A percentile compares a stretch with the other conserved stretches of the same genome.
phyloP scores from a whole-genome alignment of 2,113 vertebrate species.

The Tetrax tetrax region DNA sequence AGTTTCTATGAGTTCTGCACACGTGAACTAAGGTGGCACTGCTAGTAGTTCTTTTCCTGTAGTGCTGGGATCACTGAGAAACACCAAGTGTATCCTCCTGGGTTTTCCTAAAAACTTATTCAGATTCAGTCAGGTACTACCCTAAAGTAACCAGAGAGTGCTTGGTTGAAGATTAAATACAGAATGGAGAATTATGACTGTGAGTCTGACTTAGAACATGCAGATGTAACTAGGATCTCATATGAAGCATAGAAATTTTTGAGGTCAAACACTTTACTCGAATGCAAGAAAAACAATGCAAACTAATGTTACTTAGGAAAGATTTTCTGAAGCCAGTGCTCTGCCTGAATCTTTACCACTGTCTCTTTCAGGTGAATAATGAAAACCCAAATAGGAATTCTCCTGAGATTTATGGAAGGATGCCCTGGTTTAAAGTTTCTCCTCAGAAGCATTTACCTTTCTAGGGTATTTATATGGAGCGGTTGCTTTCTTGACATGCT shows the following conservation, averaged over 20 bases:
- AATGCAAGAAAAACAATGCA: neutral
- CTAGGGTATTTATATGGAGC: conserved; percentile 90
- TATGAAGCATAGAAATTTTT: neutral
- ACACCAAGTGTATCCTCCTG: neutral
- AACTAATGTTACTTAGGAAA: neutral
- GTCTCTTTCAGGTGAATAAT: neutral
- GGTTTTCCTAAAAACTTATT: neutral
- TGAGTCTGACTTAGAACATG: neutral
- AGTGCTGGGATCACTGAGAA: neutral
- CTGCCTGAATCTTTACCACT: neutral
- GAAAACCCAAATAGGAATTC: neutral
- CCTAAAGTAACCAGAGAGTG: neutral
- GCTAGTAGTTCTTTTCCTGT: neutral
- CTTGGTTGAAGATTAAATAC: neutral
- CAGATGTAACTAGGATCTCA: neutral
- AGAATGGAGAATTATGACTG: neutral
- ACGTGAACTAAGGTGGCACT: neutral
- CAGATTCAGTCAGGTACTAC: neutral
- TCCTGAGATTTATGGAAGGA: neutral
- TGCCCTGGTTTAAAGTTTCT: neutral
- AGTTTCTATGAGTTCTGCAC: neutral
- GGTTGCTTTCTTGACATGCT: conserved; percentile 84
- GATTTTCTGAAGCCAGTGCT: neutral
- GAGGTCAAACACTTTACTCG: neutral
- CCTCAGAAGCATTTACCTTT: conserved; percentile 74